phyloP scores from a whole-genome alignment of 2,888 invertebrate species.

The Aricia artaxerxes region DNA sequence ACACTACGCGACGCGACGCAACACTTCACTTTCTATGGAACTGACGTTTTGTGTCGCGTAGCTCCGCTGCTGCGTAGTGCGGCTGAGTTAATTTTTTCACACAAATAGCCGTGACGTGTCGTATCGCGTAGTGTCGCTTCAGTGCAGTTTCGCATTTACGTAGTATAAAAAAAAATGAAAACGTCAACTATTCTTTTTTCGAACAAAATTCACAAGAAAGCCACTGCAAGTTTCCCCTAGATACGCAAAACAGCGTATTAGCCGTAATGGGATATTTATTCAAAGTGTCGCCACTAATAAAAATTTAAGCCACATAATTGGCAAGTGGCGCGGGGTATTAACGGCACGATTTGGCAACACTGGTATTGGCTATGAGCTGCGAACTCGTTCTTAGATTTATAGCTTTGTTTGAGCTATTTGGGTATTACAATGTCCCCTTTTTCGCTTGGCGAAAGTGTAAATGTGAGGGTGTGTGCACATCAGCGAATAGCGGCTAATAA shows the following conservation, averaged over 20 bases:
- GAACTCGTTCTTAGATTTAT: conserved; percentile 34
- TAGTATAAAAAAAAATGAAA: neutral
- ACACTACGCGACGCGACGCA: no score
- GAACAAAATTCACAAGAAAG: conserved; percentile 17
- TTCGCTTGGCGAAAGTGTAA: neutral
- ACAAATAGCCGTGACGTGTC: no score
- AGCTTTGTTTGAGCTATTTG: conserved; percentile 33
- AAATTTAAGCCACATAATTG: conserved; percentile 50
- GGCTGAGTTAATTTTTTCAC: no score
- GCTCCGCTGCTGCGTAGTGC: no score
- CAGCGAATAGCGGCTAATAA: no score
- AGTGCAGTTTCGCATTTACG: no score
- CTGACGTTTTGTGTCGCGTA: no score
- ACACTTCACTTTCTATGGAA: no score
- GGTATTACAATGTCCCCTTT: conserved; percentile 30
- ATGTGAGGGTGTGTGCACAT: neutral
- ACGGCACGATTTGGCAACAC: conserved; percentile 53
- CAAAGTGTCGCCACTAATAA: conserved; percentile 43
- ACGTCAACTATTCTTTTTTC: neutral
- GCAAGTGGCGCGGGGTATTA: conserved; percentile 51
- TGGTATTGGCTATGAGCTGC: conserved; percentile 45
- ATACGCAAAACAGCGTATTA: conserved; percentile 29
- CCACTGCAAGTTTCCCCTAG: conserved; percentile 6
- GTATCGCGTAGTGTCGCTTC: no score
- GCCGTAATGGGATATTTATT: conserved; percentile 30